phyloP scores from a whole-genome alignment of 1,140 invertebrate genomes.

The Aphelenchoides avenae region DNA sequence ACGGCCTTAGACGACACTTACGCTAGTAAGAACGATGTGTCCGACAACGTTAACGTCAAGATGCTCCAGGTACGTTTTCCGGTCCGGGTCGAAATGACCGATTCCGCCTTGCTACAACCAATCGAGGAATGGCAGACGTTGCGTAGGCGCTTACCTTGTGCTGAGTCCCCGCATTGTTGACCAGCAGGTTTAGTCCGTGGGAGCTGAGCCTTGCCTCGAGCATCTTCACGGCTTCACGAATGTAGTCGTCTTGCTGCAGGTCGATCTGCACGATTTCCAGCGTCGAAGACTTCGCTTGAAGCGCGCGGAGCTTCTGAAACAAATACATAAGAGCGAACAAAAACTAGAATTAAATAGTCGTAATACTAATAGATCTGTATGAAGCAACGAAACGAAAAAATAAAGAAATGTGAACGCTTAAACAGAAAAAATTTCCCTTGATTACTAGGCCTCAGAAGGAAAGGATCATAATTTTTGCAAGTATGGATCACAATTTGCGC shows the following conservation, averaged over 20 bases:
- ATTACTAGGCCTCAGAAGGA: background rate
- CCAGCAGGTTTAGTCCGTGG: slow-evolving; percentile 25
- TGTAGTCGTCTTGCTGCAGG: slow-evolving; percentile 23
- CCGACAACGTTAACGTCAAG: slow-evolving; percentile 35
- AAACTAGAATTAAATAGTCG: too few species aligned
- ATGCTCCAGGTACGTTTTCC: slow-evolving; percentile 12
- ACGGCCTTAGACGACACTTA: too few species aligned
- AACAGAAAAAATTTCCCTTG: background rate
- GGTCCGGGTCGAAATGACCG: slow-evolving; percentile 9
- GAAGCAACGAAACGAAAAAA: background rate
- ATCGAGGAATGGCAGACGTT: too few species aligned
- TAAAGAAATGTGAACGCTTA: background rate
- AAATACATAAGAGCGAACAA: slow-evolving; percentile 4
- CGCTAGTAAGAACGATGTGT: too few species aligned
- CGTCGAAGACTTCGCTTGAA: background rate
- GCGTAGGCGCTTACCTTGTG: slow-evolving; percentile 5
- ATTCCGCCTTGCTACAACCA: background rate
- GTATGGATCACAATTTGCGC: too few species aligned
- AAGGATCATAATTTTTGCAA: background rate
- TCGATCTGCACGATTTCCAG: slow-evolving; percentile 32
- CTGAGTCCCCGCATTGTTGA: slow-evolving; percentile 38
- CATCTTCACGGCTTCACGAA: slow-evolving; percentile 15
- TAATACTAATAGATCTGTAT: too few species aligned
- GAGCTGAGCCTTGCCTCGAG: background rate
- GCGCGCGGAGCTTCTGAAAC: slow-evolving; percentile 20